phyloP scores from a whole-genome alignment of 2,797 vertebrate species.

The Dallia pectoralis region DNA sequence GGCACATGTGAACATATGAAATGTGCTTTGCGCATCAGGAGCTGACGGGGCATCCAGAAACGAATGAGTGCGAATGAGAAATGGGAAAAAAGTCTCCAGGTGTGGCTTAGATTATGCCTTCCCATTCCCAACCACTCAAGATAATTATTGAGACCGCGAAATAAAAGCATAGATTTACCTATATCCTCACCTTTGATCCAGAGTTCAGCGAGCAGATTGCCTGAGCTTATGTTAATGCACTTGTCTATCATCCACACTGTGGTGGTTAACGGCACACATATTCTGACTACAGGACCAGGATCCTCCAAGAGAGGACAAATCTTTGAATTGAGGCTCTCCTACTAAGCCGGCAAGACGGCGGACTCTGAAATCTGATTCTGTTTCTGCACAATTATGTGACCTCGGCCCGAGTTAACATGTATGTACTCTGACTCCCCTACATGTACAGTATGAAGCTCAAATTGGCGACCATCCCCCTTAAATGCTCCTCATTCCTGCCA shows the following conservation, averaged over 20 bases:
- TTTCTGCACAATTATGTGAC: not conserved
- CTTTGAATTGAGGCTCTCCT: not conserved
- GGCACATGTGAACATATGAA: constrained; percentile 71
- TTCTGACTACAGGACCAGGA: not conserved
- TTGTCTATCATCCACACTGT: constrained; percentile 39
- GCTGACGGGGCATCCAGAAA: constrained; percentile 20
- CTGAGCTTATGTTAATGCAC: constrained; percentile 62
- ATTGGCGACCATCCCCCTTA: too few relatives aligned
- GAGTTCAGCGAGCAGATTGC: constrained; percentile 63
- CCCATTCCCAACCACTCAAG: not conserved
- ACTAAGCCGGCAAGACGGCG: not conserved
- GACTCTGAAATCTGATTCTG: not conserved
- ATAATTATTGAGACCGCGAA: not conserved
- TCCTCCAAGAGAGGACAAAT: not conserved
- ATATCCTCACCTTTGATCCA: constrained; percentile 37
- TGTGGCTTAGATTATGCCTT: constrained; percentile 13
- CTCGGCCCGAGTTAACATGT: not conserved
- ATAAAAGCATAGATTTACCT: constrained; percentile 24
- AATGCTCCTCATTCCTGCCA: constrained; percentile 2
- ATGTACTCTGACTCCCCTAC: not conserved
- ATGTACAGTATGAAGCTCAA: not conserved
- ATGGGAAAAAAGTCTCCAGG: constrained; percentile 46
- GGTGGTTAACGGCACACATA: constrained; percentile 48
- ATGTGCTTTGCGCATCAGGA: constrained; percentile 41
- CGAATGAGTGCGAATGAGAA: constrained; percentile 58